Conservation (phyloP, 2,888 invertebrate species). For the Nesidiocoris tenuis region DNA sequence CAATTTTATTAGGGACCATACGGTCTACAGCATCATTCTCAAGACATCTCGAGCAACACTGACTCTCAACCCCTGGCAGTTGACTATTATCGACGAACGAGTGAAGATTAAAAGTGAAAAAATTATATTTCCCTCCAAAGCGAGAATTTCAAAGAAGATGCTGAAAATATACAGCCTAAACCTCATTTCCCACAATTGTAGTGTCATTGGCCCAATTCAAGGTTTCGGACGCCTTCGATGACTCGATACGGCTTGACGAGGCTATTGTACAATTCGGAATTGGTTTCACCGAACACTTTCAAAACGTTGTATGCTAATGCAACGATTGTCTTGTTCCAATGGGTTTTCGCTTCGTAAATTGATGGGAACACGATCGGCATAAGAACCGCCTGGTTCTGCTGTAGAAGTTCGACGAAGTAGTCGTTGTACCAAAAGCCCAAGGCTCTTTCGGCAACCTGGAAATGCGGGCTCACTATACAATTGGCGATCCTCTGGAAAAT, state of each 20-base stretch:
- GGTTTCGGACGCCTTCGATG: no score
- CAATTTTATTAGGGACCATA: no score
- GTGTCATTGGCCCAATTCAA: no score
- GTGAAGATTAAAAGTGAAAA: no score
- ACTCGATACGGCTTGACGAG: constrained; percentile 8
- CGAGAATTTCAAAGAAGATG: no score
- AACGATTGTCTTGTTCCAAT: constrained; percentile 35
- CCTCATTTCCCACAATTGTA: no score
- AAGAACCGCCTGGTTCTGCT: constrained; percentile 57
- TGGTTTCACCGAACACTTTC: constrained; percentile 29
- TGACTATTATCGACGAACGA: no score
- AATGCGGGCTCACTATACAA: constrained; percentile 98
- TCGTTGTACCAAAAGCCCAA: constrained; percentile 86
- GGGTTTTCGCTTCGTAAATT: constrained; percentile 21
- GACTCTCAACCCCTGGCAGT: no score
- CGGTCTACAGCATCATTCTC: no score
- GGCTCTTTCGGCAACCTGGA: constrained; percentile 89
- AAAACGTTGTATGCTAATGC: constrained; percentile 33
- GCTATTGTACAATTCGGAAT: constrained; percentile 11
- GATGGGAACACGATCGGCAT: constrained; percentile 32
- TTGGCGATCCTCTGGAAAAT: constrained; percentile 94
- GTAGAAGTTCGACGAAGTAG: constrained; percentile 77
- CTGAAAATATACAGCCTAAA: no score
- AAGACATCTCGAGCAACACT: no score
- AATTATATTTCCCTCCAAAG: no score